These are phyloP conservation scores for Lagodon rhomboides DNA, from an alignment of 2,797 vertebrate genomes.

Conservation along the genomic window DNA sequence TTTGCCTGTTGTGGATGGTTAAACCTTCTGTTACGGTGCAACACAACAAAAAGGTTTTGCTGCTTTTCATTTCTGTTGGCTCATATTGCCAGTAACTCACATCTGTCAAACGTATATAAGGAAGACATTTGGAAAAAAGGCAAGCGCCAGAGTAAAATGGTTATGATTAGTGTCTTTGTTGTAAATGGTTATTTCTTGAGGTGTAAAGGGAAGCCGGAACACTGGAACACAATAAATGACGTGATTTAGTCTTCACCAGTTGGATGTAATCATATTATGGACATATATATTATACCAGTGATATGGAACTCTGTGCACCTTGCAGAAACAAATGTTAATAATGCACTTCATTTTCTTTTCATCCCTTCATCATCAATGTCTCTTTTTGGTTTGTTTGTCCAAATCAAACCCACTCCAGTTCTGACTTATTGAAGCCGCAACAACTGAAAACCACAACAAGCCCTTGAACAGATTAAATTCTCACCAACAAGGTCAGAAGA, in stretches of 20 bases:
- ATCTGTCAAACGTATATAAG: neutral
- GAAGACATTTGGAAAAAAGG: neutral
- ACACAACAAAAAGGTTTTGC: neutral
- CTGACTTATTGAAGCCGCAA: neutral
- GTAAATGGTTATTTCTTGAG: neutral
- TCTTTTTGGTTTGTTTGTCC: neutral
- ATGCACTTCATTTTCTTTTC: neutral
- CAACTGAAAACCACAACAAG: neutral
- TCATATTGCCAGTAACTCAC: neutral
- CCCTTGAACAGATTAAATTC: neutral
- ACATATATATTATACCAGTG: neutral
- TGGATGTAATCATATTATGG: neutral
- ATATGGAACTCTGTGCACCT: neutral
- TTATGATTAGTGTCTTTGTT: no score
- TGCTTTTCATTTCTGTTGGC: neutral
- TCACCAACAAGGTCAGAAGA: neutral
- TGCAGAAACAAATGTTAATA: neutral
- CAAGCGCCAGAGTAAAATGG: neutral
- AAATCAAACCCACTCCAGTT: neutral
- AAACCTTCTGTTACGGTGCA: neutral
- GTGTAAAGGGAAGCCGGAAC: neutral
- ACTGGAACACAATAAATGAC: neutral
- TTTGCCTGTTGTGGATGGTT: neutral
- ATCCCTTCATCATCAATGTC: neutral
- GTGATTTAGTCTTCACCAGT: neutral